Evolutionary conservation across 92 coral and sea anemone species (phyloP).

Genomic region (Plumapathes pennacea): DNA sequence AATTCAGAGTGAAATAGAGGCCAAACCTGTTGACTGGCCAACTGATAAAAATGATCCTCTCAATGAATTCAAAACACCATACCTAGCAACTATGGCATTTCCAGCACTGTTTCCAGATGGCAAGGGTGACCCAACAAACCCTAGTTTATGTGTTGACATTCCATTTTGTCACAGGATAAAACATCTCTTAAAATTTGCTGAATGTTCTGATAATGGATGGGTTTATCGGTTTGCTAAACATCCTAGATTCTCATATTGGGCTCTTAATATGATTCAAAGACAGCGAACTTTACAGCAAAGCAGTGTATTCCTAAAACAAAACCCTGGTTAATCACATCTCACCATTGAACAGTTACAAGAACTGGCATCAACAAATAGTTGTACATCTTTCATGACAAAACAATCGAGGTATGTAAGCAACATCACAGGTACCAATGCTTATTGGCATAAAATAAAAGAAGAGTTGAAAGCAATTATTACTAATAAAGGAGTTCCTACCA

Average conservation of each 20-base stretch:
- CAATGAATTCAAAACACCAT: slow-evolving; percentile 22
- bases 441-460: slow-evolving; percentile 58
- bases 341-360: slow-evolving; percentile 69
- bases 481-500: slow-evolving; percentile 63
- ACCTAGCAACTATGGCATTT: slow-evolving; percentile 55
- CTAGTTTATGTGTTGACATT: slow-evolving; percentile 33
- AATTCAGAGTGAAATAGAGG: slow-evolving; percentile 33
- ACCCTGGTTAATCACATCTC: slow-evolving; percentile 48
- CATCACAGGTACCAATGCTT: slow-evolving; percentile 64
- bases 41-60: slow-evolving; percentile 28
- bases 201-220: slow-evolving; percentile 36
- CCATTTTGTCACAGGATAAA: slow-evolving; percentile 32
- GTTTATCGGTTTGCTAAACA: slow-evolving; percentile 57
- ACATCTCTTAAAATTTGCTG: slow-evolving; percentile 54
- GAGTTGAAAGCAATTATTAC: slow-evolving; percentile 58
- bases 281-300: slow-evolving; percentile 59
- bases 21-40: slow-evolving; percentile 39
- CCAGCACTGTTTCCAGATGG: slow-evolving; percentile 67
- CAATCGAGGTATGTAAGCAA: slow-evolving; percentile 69
- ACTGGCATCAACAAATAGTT: slow-evolving; percentile 50
- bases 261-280: slow-evolving; percentile 64
- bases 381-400: slow-evolving; percentile 58
- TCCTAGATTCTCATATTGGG: slow-evolving; percentile 68
- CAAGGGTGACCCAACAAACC: slow-evolving; percentile 58
- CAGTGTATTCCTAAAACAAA: slow-evolving; percentile 46